Evolutionary conservation across 2,113 vertebrate species (phyloP).

Genomic region (Blennius ocellaris): DNA sequence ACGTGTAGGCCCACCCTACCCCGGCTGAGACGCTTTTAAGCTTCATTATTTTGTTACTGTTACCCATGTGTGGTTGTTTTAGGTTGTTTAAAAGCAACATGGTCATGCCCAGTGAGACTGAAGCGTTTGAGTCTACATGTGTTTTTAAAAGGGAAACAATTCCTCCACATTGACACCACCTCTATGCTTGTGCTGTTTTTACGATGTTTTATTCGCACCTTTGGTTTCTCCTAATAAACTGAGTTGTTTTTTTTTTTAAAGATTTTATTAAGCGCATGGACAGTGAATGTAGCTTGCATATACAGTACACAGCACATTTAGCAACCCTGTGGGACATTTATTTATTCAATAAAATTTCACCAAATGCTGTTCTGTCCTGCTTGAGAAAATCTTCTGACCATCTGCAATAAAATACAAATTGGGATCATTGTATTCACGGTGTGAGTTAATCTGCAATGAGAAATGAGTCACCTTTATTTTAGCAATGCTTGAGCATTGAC

Average conservation of each 20-base stretch:
- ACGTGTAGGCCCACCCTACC: constrained; percentile 16
- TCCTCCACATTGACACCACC: constrained; percentile 67
- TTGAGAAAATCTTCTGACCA: constrained; percentile 66
- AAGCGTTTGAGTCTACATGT: constrained; percentile 58
- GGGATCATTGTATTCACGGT: constrained; percentile 25
- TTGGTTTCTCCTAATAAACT: constrained; percentile 68
- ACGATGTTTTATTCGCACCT: constrained; percentile 73
- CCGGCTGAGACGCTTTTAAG: constrained; percentile 38
- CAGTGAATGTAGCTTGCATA: constrained; percentile 81
- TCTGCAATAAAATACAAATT: constrained; percentile 67
- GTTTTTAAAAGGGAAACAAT: constrained; percentile 83
- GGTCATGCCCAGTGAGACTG: constrained; percentile 41
- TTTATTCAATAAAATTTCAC: constrained; percentile 81
- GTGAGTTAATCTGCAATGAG: neutral
- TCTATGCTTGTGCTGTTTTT: constrained; percentile 70
- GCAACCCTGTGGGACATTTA: constrained; percentile 75
- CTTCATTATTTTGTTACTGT: constrained; percentile 56
- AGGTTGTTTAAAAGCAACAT: constrained; percentile 53
- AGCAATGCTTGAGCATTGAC: too few relatives aligned
- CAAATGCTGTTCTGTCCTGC: constrained; percentile 74
- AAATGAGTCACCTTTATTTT: too few relatives aligned
- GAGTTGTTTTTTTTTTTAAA: constrained; percentile 48
- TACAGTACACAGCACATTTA: constrained; percentile 63
- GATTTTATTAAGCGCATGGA: constrained; percentile 61
- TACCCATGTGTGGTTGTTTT: constrained; percentile 69